Evolutionary conservation across 2,113 vertebrate species (phyloP).

Genomic region (Vireo altiloquus): DNA sequence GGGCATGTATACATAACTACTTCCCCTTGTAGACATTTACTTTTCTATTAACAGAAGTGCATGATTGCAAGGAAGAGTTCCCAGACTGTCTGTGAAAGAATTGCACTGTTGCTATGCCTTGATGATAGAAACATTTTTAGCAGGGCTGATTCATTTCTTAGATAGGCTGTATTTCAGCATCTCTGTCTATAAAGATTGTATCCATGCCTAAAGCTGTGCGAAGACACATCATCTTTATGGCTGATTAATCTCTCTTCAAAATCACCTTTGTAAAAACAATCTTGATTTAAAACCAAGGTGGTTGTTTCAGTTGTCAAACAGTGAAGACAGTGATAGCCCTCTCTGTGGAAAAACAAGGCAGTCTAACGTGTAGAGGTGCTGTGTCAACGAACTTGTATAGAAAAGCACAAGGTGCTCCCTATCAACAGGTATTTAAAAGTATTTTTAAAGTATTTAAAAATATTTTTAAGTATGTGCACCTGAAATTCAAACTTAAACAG

Average conservation of each 20-base stretch:
- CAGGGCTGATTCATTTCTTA: background rate
- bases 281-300: background rate
- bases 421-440: background rate
- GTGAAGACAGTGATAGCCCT: background rate
- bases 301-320: background rate
- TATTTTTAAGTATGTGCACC: background rate
- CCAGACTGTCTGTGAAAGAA: background rate
- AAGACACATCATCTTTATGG: background rate
- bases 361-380: background rate
- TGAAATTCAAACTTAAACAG: background rate
- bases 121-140: background rate
- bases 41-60: background rate
- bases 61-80: background rate
- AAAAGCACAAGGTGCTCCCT: background rate
- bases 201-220: background rate
- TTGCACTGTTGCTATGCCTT: background rate
- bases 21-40: background rate
- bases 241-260: background rate
- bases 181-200: background rate
- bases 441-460: background rate
- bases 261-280: background rate
- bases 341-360: accelerated
- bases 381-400: background rate
- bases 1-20: background rate
- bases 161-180: background rate